Conservation (phyloP, 2,113 vertebrate species). For the Pterocles gutturalis region DNA sequence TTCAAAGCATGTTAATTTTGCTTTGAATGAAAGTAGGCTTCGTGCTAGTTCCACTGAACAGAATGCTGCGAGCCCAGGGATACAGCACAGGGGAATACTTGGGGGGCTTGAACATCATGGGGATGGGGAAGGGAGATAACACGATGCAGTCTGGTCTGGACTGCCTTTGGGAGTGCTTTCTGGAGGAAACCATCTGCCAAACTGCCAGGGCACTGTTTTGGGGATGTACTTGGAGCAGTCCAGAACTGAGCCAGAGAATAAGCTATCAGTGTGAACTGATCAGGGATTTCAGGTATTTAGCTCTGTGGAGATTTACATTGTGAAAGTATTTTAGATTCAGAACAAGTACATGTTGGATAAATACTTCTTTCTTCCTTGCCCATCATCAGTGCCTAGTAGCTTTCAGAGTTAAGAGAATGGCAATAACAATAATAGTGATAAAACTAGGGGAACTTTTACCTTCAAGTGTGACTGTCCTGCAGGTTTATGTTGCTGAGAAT, state of each 20-base stretch:
- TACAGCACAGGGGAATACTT: neutral
- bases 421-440: neutral
- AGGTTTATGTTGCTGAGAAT: neutral
- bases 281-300: neutral
- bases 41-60: neutral
- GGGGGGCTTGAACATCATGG: neutral
- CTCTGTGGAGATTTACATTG: neutral
- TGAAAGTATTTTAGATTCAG: neutral
- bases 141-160: accelerated
- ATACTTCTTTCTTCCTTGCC: neutral
- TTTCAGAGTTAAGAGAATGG: neutral
- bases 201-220: neutral
- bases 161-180: neutral
- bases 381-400: neutral
- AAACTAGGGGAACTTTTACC: neutral
- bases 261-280: neutral
- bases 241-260: neutral
- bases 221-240: neutral
- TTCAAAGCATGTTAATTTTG: neutral
- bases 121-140: neutral
- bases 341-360: neutral
- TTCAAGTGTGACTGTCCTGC: neutral
- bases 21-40: neutral
- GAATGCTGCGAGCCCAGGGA: neutral
- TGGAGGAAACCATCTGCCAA: neutral